Base-by-base conservation (phyloP, 2,113 vertebrate species). In the Tichodroma muraria region DNA sequence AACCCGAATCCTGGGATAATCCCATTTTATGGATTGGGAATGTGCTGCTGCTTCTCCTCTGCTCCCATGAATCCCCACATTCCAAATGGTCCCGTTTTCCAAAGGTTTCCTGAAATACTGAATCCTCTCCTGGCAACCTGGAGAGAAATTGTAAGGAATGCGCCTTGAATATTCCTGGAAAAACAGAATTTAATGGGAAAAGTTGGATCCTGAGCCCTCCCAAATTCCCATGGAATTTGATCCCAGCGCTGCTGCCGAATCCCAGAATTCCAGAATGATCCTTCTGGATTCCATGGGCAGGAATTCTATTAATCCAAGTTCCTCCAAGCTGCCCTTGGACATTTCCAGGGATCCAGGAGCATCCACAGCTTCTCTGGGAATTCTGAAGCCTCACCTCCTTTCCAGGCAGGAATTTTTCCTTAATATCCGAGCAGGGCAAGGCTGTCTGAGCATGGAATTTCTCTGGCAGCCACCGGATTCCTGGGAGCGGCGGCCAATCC, bases 401-500 rank as follows among this genome's bases (percentile, higher is more conserved):
- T 8, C 15, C 49, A 84, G 21, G 6, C 15, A 8, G 33, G 68
- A 25, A 15, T 64, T 49, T 18, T 60, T n/a, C 30, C 23, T 7
- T 6, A 3, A 3, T 2, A 7, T 38, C 28, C 28, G 1, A 11
- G 12, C 57, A 21, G 63, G 76, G 88, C 63, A 27, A 87, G 78
- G 56, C 66, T 40, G 37, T 33, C 18, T 88, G 65, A 93, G 80
- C 61, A 10, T n/a, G 68, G 44, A 23, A 88, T 95, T 95, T 97
- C 96, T 96, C 80, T 89, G 97, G 57, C 96, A 98, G 98, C 97
- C 47, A 93, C 98, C 17, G 98, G 97, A 61, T 96, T 97, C 30
- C 65, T 95, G 88, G 98, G 94, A 82, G 85, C 52, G 4, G 52
- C 95, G 14, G 50, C 40, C 6, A 91, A 73, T 47, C 35, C 42